Percentiles rank a stretch among this genome's conserved stretches.
phyloP scores from a whole-genome alignment of 2,113 vertebrate genomes.

The Triplophysa rosa region DNA sequence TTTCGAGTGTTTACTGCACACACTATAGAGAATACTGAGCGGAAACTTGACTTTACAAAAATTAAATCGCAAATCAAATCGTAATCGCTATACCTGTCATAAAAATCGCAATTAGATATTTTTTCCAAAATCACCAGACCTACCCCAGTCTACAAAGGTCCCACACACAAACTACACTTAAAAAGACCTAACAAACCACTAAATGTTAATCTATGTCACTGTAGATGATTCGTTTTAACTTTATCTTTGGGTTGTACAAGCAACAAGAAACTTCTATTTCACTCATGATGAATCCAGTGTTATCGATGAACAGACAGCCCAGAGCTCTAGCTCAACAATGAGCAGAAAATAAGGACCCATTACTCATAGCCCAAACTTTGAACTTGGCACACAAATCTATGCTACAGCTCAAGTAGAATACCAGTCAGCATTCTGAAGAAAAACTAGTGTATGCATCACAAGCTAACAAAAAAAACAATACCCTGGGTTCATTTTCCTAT shows the following conservation, averaged over 20 bases:
- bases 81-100: too few relatives aligned
- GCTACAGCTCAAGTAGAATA: background rate
- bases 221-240: too few relatives aligned
- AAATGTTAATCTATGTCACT: constrained; percentile 17
- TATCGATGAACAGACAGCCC: background rate
- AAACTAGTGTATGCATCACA: constrained; percentile 1
- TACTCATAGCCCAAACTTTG: background rate
- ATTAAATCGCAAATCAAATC: too few relatives aligned
- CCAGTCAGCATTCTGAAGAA: background rate
- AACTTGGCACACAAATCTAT: background rate
- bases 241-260: background rate
- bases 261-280: background rate
- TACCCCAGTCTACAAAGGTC: background rate
- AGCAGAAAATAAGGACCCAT: constrained; percentile 6
- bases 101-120: too few relatives aligned
- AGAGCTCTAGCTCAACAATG: background rate
- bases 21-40: too few relatives aligned
- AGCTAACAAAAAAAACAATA: background rate
- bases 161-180: constrained; percentile 16
- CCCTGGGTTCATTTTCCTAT: background rate
- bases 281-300: too few relatives aligned
- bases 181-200: background rate
- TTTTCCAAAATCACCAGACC: too few relatives aligned
- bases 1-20: too few relatives aligned
- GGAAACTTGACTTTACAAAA: too few relatives aligned